These are phyloP conservation scores for Xylocampa areola DNA, from an alignment of 2,888 invertebrate genomes.

Conservation along the genomic window DNA sequence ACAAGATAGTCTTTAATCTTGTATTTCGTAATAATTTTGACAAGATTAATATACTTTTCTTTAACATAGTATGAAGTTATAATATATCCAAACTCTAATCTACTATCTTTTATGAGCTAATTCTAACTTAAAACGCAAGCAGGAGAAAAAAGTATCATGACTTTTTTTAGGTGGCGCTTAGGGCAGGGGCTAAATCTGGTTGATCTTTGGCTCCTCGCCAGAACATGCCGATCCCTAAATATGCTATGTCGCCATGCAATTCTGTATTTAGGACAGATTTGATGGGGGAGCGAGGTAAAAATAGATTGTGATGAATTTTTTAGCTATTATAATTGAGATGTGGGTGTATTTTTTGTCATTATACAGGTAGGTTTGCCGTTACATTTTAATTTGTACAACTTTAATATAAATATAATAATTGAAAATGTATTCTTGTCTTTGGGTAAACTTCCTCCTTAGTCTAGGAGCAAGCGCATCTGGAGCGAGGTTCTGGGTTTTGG, in stretches of 20 bases:
- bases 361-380: conserved; percentile 4
- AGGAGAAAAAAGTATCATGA: conserved; percentile 20
- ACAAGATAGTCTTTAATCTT: no score
- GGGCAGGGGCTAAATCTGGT: conserved; percentile 74
- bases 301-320: conserved; percentile 62
- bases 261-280: conserved; percentile 84
- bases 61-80: no score
- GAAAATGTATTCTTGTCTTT: no score
- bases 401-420: no score
- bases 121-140: conserved; percentile 26
- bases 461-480: no score
- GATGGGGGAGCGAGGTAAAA: conserved; percentile 75
- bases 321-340: conserved; percentile 40
- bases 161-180: conserved; percentile 75
- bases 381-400: conserved; percentile 38
- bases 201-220: conserved; percentile 81
- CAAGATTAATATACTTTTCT: neutral
- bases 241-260: conserved; percentile 82
- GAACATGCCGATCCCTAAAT: conserved; percentile 82
- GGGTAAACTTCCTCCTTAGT: no score
- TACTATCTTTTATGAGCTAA: conserved; percentile 30
- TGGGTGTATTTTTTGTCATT: conserved; percentile 37
- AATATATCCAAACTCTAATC: neutral
- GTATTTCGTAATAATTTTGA: no score
- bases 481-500: no score